A percentile compares a stretch with the other conserved stretches of the same genome.
phyloP scores from a whole-genome alignment of 2,888 invertebrate genomes.

The Ophion costatus region DNA sequence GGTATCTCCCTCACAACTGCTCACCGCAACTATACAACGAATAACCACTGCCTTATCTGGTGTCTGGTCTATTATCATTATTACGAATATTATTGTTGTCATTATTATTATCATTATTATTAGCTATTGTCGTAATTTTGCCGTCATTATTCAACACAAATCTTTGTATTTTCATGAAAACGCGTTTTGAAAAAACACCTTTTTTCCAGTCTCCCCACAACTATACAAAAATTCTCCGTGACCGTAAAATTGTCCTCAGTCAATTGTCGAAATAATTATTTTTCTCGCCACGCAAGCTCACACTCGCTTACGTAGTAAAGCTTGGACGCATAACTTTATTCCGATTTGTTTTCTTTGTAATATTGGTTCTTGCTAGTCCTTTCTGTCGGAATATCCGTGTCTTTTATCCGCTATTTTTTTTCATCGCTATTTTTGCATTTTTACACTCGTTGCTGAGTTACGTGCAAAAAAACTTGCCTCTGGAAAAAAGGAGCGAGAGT shows the following conservation, averaged over 20 bases:
- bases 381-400: constrained; percentile 23
- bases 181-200: background rate
- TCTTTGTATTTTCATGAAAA: constrained; percentile 6
- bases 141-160: constrained; percentile 33
- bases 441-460: constrained; percentile 23
- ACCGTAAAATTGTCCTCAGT: constrained; percentile 1
- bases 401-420: constrained; percentile 11
- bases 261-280: constrained; percentile 9
- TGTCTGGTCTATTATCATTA: constrained; percentile 82
- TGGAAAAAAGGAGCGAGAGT: constrained; percentile 1
- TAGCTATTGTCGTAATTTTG: background rate
- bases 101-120: constrained; percentile 10
- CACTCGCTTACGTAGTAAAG: constrained; percentile 62
- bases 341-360: background rate
- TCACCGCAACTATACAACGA: constrained; percentile 84
- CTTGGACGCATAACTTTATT: constrained; percentile 57
- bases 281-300: constrained; percentile 39
- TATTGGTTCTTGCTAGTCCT: background rate
- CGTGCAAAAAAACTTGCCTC: constrained; percentile 11
- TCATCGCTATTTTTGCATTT: constrained; percentile 19
- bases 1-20: constrained; percentile 83
- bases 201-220: background rate
- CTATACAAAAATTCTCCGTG: background rate
- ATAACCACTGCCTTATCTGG: constrained; percentile 84
- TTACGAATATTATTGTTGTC: constrained; percentile 70